Evolutionary conservation across 1,140 invertebrate species (phyloP).

Genomic region (Microplitis mediator): DNA sequence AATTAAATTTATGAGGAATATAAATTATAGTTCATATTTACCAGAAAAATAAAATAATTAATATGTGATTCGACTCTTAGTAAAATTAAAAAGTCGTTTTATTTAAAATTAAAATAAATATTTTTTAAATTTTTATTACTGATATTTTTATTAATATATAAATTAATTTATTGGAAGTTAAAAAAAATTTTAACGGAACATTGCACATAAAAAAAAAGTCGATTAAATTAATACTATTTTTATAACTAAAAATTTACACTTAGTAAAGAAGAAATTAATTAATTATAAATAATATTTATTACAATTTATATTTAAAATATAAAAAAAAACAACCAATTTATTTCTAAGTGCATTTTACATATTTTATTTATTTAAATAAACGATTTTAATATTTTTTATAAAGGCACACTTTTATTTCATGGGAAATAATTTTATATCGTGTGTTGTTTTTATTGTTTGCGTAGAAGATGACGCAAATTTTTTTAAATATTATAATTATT

Average conservation of each 20-base stretch:
- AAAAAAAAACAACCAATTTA: constrained; percentile 50
- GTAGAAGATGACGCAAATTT: neutral
- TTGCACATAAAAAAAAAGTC: neutral
- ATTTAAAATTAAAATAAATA: too few species aligned
- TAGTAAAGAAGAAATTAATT: too few species aligned
- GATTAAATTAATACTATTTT: too few species aligned
- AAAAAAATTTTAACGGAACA: neutral
- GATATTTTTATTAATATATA: neutral
- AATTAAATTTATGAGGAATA: too few species aligned
- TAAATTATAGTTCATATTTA: too few species aligned
- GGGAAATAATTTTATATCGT: too few species aligned
- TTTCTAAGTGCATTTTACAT: constrained; percentile 31
- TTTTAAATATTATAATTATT: constrained; percentile 12
- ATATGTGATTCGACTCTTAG: too few species aligned
- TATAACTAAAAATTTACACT: too few species aligned
- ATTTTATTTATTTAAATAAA: constrained; percentile 59
- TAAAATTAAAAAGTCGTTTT: too few species aligned
- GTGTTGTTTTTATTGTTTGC: neutral
- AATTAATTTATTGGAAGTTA: neutral
- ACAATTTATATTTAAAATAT: too few species aligned
- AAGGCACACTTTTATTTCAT: constrained; percentile 57
- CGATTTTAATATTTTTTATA: constrained; percentile 56
- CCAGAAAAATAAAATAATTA: too few species aligned
- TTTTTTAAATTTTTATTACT: neutral
- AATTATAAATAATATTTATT: neutral